Conservation (phyloP, 2,888 invertebrate genomes). For the Platycnemis pennipes region DNA sequence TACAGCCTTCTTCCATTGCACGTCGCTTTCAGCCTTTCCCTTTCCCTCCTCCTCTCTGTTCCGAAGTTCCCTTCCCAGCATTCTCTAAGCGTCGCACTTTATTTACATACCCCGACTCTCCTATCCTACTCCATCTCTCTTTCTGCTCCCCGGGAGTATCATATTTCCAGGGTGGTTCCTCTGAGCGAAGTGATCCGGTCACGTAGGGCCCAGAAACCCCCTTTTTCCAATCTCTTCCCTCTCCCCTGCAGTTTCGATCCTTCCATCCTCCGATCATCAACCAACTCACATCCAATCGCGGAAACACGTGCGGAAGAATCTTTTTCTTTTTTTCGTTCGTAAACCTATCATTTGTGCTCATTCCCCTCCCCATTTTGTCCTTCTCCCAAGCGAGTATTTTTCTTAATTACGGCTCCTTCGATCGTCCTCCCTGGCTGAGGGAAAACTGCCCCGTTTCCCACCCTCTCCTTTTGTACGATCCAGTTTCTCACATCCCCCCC, state of each 20-base stretch:
- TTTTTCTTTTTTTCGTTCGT: not conserved
- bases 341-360: not conserved
- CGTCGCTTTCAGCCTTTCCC: no score
- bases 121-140: no score
- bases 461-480: not conserved
- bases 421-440: not conserved
- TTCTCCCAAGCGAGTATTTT: no score
- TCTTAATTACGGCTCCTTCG: not conserved
- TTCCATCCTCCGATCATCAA: not conserved
- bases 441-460: not conserved
- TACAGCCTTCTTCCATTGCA: no score
- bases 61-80: no score
- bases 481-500: not conserved
- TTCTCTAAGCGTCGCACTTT: no score
- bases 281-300: not conserved
- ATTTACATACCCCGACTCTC: no score
- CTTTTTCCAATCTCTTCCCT: no score
- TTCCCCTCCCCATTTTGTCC: not conserved
- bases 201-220: not conserved
- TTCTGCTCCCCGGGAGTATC: no score
- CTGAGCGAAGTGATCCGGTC: not conserved
- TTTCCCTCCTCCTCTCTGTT: no score
- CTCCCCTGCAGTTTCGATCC: no score
- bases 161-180: no score
- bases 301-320: not conserved